These are phyloP conservation scores for Apodemus speciosus DNA, from an alignment of 2,113 vertebrate genomes.

Conservation along the genomic window DNA sequence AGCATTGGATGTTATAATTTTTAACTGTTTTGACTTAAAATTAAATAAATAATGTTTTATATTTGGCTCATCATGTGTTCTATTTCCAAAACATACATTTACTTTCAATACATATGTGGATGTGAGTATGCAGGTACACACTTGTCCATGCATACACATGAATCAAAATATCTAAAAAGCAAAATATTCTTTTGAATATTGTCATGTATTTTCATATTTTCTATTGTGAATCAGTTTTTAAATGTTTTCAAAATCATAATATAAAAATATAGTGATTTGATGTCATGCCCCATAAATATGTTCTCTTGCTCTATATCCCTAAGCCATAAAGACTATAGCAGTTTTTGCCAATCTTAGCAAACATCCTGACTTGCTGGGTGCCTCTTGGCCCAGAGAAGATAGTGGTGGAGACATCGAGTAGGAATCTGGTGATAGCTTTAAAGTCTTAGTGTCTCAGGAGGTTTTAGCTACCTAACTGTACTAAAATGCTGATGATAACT, in stretches of 20 bases:
- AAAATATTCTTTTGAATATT: neutral
- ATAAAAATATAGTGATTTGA: neutral
- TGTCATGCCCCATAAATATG: neutral
- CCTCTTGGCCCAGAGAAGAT: too few species aligned
- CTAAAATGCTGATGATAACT: too few species aligned
- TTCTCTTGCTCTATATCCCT: neutral
- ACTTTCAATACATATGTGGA: neutral
- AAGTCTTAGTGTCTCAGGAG: too few species aligned
- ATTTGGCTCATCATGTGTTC: neutral
- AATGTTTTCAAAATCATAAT: neutral
- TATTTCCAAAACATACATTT: neutral
- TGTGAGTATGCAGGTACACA: neutral
- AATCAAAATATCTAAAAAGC: neutral
- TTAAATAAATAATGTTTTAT: neutral
- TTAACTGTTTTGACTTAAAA: neutral
- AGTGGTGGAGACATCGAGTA: too few species aligned
- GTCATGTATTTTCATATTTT: neutral
- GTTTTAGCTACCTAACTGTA: too few species aligned
- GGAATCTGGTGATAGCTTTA: too few species aligned
- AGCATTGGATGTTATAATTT: neutral
- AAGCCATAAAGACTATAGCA: neutral
- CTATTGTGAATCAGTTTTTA: slow-evolving; percentile 4
- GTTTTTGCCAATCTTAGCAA: neutral
- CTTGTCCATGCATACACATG: neutral
- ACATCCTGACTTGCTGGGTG: neutral